Base-by-base conservation (phyloP, 2,888 invertebrate genomes). In the Mythimna lalbum region DNA sequence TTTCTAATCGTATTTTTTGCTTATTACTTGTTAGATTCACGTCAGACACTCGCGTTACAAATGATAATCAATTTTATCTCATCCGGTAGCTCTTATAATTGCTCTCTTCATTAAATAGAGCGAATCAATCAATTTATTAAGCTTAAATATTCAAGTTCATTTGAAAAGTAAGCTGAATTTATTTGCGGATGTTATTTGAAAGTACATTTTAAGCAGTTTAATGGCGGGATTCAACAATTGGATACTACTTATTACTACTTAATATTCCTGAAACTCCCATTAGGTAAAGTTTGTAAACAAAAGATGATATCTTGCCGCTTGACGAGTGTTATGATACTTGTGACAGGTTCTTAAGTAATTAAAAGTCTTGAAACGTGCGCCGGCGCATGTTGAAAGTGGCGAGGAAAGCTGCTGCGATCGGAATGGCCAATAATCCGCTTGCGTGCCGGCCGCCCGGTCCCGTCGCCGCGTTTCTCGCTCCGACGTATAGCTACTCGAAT, bases 351-450 rank as follows among this genome's bases (percentile, higher is more conserved):
- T 87, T 82, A 84, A 89, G 91, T 93, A 93, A 94, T 95, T 94
- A 93, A 92, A 91, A 94, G 90, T 92, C 92, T 90, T 86, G 87
- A 87, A 89, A 91, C 91, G 92, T 90, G 87, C 88, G 88, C 86
- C 72, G 82, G 84, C 86, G 88, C 85, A 91, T 81, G 92, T 93
- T 89, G 94, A 95, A 94, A 95, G 95, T 93, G 91, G 91, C 91
- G 89, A 93, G 87, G 95, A 95, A 95, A 95, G 95, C 94, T 93
- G 93, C 87, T 83, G 81, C 90, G 87, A 88, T 90, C 88, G 89
- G 90, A 92, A 93, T 93, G 93, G 92, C 90, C 93, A 93, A 91
- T 90, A 90, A 88, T 88, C 86, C 86, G 86, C 87, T 92, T 88
- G 93, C 93, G 90, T 93, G 93, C 86, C 85, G 72, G 73, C 80